Percentiles rank a stretch among this genome's conserved stretches.
These are phyloP conservation scores for Leptocoma aspasia DNA, from an alignment of 2,113 vertebrate species.

Conservation along the genomic window DNA sequence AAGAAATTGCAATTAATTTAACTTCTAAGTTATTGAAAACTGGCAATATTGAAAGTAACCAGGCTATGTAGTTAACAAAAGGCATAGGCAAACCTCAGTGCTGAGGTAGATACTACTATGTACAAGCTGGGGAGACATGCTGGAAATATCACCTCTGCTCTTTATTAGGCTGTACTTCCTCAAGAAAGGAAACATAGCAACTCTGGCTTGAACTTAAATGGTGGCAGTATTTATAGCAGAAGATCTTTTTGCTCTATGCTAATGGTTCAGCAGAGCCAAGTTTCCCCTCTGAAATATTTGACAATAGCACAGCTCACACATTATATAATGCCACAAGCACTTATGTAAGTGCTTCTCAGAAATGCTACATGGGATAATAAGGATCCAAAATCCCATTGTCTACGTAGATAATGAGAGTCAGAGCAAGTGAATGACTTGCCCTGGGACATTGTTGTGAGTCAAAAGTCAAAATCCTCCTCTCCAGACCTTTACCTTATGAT, in stretches of 20 bases:
- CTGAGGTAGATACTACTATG: background rate
- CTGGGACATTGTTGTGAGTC: background rate
- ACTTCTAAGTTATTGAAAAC: background rate
- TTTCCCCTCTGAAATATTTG: background rate
- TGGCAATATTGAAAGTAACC: background rate
- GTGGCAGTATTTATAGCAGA: background rate
- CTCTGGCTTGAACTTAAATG: background rate
- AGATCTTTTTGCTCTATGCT: background rate
- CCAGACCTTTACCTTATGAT: background rate
- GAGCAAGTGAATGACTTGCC: background rate
- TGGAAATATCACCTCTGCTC: background rate
- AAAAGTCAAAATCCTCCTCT: background rate
- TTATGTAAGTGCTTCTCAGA: background rate
- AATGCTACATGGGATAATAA: background rate
- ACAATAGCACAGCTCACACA: accelerated
- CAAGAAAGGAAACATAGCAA: background rate
- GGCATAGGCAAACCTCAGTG: background rate
- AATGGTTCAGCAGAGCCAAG: background rate
- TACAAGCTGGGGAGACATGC: background rate
- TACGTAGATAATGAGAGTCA: background rate
- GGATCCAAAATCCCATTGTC: background rate
- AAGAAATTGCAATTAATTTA: background rate
- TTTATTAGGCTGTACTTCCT: background rate
- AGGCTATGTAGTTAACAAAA: background rate
- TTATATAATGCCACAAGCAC: background rate